These are phyloP conservation scores for Chamaetylas fuelleborni DNA, from an alignment of 2,113 vertebrate species.

Conservation along the genomic window DNA sequence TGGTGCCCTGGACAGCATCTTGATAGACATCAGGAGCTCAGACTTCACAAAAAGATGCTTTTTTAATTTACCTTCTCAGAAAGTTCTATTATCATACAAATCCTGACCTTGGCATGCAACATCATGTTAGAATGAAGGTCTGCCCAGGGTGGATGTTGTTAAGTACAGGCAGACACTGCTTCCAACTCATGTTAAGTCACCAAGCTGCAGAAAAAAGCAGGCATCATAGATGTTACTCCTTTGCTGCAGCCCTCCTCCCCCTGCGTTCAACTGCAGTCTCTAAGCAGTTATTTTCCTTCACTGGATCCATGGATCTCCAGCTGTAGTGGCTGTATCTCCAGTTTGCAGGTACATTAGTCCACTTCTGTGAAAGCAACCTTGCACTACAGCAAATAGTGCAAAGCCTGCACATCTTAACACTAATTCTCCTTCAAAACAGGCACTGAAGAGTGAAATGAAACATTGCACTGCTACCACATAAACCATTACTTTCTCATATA, in stretches of 20 bases:
- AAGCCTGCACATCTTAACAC: background rate
- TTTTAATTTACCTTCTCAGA: background rate
- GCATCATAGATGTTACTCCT: background rate
- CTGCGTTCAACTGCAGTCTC: background rate
- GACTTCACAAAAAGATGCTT: background rate
- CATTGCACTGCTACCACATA: background rate
- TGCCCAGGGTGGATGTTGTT: background rate
- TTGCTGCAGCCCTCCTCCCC: background rate
- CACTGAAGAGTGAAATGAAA: background rate
- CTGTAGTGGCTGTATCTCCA: background rate
- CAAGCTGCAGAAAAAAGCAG: background rate
- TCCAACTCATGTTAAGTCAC: background rate
- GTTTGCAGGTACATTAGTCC: background rate
- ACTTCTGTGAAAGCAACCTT: background rate
- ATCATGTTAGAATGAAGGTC: background rate
- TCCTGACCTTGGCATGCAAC: background rate
- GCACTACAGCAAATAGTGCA: background rate
- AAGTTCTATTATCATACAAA: background rate
- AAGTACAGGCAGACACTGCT: background rate
- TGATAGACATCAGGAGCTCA: background rate
- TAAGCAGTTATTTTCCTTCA: background rate
- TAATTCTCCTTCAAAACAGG: background rate
- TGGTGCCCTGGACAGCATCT: background rate
- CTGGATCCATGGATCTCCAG: background rate
- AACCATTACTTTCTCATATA: rapidly evolving